Conservation (phyloP, 2,113 vertebrate species). For the Stictonetta naevosa region DNA sequence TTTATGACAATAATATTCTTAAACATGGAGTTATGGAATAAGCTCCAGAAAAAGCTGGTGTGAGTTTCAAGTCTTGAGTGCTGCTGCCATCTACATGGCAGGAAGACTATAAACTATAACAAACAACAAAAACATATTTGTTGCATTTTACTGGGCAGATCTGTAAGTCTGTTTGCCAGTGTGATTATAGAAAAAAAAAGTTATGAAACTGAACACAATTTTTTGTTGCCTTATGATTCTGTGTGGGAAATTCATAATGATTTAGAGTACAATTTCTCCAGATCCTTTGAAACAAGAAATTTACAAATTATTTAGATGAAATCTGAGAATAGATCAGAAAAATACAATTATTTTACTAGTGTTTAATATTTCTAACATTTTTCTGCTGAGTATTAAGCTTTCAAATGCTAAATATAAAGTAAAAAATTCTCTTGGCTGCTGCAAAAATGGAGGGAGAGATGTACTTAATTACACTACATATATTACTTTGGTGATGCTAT, state of each 20-base stretch:
- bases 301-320: background rate
- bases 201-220: background rate
- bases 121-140: background rate
- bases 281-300: background rate
- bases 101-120: constrained; percentile 62
- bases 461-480: background rate
- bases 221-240: background rate
- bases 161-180: background rate
- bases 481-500: background rate
- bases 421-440: background rate
- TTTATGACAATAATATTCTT: background rate
- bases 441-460: background rate
- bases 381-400: background rate
- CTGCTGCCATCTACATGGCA: constrained; percentile 80
- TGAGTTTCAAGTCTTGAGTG: constrained; percentile 74
- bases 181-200: background rate
- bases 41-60: constrained; percentile 5
- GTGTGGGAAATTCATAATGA: background rate
- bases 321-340: background rate
- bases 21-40: background rate
- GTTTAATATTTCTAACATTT: background rate
- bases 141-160: background rate
- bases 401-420: background rate
- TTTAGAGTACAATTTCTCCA: background rate
- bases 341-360: background rate